phyloP scores from a whole-genome alignment of 2,113 vertebrate genomes.

The Globicephala melas region DNA sequence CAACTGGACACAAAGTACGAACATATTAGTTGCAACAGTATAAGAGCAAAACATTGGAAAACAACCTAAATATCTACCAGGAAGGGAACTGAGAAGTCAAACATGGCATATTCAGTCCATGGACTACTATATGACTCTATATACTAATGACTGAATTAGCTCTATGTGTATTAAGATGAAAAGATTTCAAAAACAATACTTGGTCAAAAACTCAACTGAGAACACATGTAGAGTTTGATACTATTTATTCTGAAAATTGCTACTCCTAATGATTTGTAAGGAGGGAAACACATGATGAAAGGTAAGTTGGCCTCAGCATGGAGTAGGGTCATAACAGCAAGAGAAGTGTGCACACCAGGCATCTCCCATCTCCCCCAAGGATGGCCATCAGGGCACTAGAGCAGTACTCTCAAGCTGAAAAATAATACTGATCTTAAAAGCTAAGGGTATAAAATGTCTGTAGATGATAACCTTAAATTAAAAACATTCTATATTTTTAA shows the following conservation, averaged over 20 bases:
- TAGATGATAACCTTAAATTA: neutral
- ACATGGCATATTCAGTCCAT: neutral
- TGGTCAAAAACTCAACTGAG: neutral
- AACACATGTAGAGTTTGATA: neutral
- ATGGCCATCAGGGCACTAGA: accelerated
- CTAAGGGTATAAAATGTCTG: neutral
- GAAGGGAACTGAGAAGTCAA: neutral
- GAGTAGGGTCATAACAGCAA: accelerated
- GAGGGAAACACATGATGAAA: neutral
- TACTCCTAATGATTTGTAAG: neutral
- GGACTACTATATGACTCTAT: no score
- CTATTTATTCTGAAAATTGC: neutral
- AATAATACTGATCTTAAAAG: neutral
- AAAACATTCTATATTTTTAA: neutral
- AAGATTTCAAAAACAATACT: neutral
- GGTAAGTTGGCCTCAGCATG: neutral
- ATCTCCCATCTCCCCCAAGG: neutral
- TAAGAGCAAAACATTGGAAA: neutral
- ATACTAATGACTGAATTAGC: neutral
- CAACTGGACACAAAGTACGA: neutral
- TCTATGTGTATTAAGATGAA: neutral
- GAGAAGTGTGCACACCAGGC: neutral
- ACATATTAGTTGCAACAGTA: neutral
- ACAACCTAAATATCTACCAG: neutral
- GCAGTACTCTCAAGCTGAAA: neutral